Evolutionary conservation across 2,888 invertebrate species (phyloP), one percentile per base, ranked within the genome.

Genomic region (Amphipoea lucens): DNA sequence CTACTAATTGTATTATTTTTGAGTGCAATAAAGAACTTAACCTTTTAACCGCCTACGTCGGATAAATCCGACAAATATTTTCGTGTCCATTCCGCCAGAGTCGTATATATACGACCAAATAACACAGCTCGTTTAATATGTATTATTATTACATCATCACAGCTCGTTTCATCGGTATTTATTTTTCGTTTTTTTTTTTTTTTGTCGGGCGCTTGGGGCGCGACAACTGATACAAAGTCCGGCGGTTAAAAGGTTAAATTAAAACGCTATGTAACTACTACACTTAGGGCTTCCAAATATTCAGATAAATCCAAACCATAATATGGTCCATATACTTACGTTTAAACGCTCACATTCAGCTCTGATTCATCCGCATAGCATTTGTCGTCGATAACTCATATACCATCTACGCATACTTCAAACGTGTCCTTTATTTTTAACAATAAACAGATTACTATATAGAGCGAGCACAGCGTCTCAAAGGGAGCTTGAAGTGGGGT

Each of bases 391-490:
- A 76, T 76, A 81, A 60, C 65, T 66, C 77, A 81, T 63, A 29
- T 42, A 63, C 29, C 57, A 36, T 45, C 75, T n/a, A 74, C 69
- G 67, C 40, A 70, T 65, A 74, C 74, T 87, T 78, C 4, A 60
- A 83, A 79, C 51, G 54, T 68, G 79, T 78, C 78, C 74, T 83
- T 87, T 87, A 88, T 89, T 90, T 91, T 88, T 86, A 88, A 92
- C 91, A 92, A 91, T 90, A 91, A 91, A 90, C 90, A 92, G 88
- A 93, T 93, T 88, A 89, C 80, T 83, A 76, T 75, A 85, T 79
- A 87, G 78, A 82, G 71, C 42, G 89, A 88, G 87, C 85, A 81
- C 82, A 83, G 78, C 83, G 82, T 87, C 87, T 87, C 88, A 88
- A 90, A 91, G 90, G 87, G 89, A 86, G 87, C 87, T 40, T 78